Evolutionary conservation across 2,888 invertebrate genomes (phyloP), one percentile per base, ranked within the genome.

Genomic region (Trilocha varians): DNA sequence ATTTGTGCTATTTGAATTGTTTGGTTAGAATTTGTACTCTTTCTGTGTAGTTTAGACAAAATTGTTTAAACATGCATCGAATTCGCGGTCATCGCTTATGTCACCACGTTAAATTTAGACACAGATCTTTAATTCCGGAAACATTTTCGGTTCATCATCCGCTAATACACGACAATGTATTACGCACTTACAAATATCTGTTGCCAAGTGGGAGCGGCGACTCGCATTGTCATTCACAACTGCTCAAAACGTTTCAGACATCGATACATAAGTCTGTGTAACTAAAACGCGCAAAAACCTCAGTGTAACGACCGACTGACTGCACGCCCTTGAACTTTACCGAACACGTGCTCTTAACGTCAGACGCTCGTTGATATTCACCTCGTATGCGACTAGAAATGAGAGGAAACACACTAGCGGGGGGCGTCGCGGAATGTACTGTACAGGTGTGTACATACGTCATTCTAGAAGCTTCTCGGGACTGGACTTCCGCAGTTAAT

Each of bases 271-370:
- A 50, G 64, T 60, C 62, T 64, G 56, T 55, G 52, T 45, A 47
- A 53, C 46, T 57, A 49, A 62, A 56, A 55, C 52, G 54, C 60
- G 68, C 71, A 76, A 73, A 77, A 75, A 69, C 50, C 53, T 42
- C 52, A 59, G 77, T 65, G 62, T 65, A 73, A 70, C 66, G 73
- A 62, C 75, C 77, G 67, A 45, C 50, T 46, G 67, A 45, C 50
- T 46, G 47, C 40, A 39, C 58, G 70, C 73, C 77, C 77, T 74
- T 78, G 78, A 77, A 77, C 78, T 65, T 68, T 44, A 44, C 45
- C 25, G 32, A 48, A 53, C 63, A 62, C 66, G 66, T 59, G 67
- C 57, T 53, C 54, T 48, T 48, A 52, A 53, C 51, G 54, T 52
- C 57, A 51, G 52, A 53, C 54, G 55, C 53, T 44, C 57, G 57